phyloP scores from a whole-genome alignment of 2,797 vertebrate species.

The Cottoperca gobio region DNA sequence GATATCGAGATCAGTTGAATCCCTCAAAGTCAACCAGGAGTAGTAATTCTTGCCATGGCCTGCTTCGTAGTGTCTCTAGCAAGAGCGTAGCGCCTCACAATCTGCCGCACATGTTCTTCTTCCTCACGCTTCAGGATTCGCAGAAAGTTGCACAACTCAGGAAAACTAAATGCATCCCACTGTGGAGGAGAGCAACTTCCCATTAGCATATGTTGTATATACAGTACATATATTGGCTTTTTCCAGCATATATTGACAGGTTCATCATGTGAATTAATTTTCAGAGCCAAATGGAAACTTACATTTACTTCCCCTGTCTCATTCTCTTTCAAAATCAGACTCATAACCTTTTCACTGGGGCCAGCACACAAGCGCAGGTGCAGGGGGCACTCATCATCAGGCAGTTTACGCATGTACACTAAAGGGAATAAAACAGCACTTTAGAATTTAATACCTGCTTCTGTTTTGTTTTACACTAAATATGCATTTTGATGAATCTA shows the following conservation, averaged over 20 bases:
- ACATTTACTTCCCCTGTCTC: conserved; percentile 96
- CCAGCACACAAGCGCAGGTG: conserved; percentile 91
- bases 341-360: conserved; percentile 91
- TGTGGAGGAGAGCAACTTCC: conserved; percentile 63
- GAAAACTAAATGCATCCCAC: conserved; percentile 97
- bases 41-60: conserved; percentile 84
- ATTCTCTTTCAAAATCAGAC: conserved; percentile 95
- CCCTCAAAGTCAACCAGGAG: conserved; percentile 84
- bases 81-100: conserved; percentile 88
- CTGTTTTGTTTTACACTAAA: background rate
- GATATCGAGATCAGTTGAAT: background rate
- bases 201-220: background rate
- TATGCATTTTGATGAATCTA: conserved; percentile 57
- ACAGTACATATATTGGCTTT: no score
- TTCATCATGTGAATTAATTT: background rate
- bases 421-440: background rate
- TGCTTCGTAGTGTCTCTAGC: conserved; percentile 92
- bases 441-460: background rate
- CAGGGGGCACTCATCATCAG: conserved; percentile 90
- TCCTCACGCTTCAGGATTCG: conserved; percentile 96
- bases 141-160: conserved; percentile 95
- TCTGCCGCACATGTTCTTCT: conserved; percentile 92
- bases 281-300: conserved; percentile 70
- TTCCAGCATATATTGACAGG: background rate
- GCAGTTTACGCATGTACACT: conserved; percentile 92